Conservation (phyloP, 1,140 invertebrate species). For the Camponotus vicinus region DNA sequence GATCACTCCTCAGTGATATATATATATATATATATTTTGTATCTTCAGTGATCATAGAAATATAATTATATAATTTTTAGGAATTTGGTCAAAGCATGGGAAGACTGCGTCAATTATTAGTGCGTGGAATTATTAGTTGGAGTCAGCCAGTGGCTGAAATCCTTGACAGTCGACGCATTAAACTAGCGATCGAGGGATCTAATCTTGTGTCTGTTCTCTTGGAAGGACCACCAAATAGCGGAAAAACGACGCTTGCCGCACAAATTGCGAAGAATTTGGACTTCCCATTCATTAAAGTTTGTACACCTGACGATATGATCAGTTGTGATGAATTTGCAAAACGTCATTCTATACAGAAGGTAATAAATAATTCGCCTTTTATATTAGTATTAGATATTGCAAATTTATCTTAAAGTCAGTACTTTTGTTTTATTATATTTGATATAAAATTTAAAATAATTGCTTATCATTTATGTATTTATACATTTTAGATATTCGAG, state of each 20-base stretch:
- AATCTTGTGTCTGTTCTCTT: conserved; percentile 96
- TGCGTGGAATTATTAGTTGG: conserved; percentile 97
- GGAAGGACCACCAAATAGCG: conserved; percentile 97
- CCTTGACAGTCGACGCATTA: conserved; percentile 96
- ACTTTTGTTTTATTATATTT: not conserved
- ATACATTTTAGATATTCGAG: conserved; percentile 94
- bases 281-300: conserved; percentile 99
- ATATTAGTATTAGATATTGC: not conserved
- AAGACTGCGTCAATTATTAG: conserved; percentile 93
- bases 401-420: not conserved
- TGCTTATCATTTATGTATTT: not conserved
- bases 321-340: conserved; percentile 98
- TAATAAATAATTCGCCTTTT: conserved; percentile 78
- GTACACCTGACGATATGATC: conserved; percentile 99
- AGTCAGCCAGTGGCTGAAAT: conserved; percentile 94
- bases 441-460: conserved; percentile 4
- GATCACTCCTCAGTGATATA: no score
- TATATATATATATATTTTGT: no score
- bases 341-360: conserved; percentile 97
- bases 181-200: conserved; percentile 91
- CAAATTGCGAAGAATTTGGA: conserved; percentile 98
- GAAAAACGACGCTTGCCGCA: conserved; percentile 98
- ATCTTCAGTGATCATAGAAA: no score
- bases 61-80: conserved; percentile 81
- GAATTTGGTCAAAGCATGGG: conserved; percentile 97